Evolutionary conservation across 2,888 invertebrate genomes (phyloP).

Genomic region (Drosophila sordidapex): DNA sequence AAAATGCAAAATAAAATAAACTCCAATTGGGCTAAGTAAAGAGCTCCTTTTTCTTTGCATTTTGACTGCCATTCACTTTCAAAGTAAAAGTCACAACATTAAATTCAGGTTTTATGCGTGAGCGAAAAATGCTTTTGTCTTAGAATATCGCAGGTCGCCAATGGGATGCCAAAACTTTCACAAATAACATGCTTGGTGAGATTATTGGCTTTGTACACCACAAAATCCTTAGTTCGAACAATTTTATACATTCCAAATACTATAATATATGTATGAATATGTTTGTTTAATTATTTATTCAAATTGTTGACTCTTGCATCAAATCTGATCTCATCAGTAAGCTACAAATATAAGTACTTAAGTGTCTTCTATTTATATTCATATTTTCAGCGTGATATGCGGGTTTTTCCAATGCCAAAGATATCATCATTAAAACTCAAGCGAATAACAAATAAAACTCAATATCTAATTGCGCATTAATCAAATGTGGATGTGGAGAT

Average conservation of each 20-base stretch:
- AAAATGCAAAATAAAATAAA: slow-evolving; percentile 27
- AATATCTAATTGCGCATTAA: slow-evolving; percentile 58
- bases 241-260: not conserved
- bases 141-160: slow-evolving; percentile 42
- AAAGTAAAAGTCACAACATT: slow-evolving; percentile 48
- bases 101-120: slow-evolving; percentile 47
- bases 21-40: slow-evolving; percentile 23
- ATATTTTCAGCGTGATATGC: slow-evolving; percentile 38
- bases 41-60: slow-evolving; percentile 25
- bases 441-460: slow-evolving; percentile 29
- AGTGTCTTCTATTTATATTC: slow-evolving; percentile 40
- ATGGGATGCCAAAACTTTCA: slow-evolving; percentile 46
- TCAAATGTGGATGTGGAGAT: slow-evolving; percentile 33
- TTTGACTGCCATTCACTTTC: slow-evolving; percentile 47
- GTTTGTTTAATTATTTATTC: not conserved
- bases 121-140: slow-evolving; percentile 54
- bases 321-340: slow-evolving; percentile 48
- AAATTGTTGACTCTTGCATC: slow-evolving; percentile 7
- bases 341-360: slow-evolving; percentile 17
- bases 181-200: slow-evolving; percentile 6
- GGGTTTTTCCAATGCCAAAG: slow-evolving; percentile 21
- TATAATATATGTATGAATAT: not conserved
- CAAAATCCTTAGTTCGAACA: not conserved
- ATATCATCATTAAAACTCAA: slow-evolving; percentile 7
- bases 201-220: not conserved